Base-by-base conservation (phyloP, 2,113 vertebrate genomes). In the Clarias magur region DNA sequence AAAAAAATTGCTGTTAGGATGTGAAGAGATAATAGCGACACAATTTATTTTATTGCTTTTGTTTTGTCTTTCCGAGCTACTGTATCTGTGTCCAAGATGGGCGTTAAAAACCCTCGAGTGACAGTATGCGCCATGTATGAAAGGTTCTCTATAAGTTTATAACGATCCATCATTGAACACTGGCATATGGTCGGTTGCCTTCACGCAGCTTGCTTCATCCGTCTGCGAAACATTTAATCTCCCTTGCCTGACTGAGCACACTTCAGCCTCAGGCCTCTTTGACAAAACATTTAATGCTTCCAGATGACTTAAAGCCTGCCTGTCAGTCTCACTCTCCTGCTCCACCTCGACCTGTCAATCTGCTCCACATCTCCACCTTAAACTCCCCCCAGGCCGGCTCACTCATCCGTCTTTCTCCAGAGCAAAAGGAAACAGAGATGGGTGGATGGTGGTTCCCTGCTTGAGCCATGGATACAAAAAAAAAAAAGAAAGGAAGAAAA, bases 241-340 rank as follows among this genome's bases (percentile, higher is more conserved):
- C 73, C 34, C 54, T 68, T 23, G 60, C 83, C 83, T 80, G 54
- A 82, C 83, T 84, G 80, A 67, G 87, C 81, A 73, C 53, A 80
- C 81, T 85, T 86, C 80, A 83, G 34, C 56, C 80, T 83, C 21
- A 30, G 53, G 54, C 54, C 54, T 62, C 83, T 82, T 84, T 75
- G 84, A 82, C 67, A 85, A 73, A 83, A 68, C 60, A 42, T 72
- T 78, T 79, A 79, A 85, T 60, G 80, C 76, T 88, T 85, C 65
- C 83, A 86, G 70, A 86, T 89, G 81, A 83, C 68, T 86, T 73
- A 80, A 85, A 84, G 54, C 80, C 88, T 72, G 38, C 53, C 88
- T 72, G 85, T 89, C 88, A 80, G 63, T 84, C 88, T 73, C 4
- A 67, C 53, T 63, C 62, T 85, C 68, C 84, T 73, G 80, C 87